A percentile compares a stretch with the other conserved stretches of the same genome.
Evolutionary conservation across 2,888 invertebrate species (phyloP).

Genomic region (Luperina nickerlii): DNA sequence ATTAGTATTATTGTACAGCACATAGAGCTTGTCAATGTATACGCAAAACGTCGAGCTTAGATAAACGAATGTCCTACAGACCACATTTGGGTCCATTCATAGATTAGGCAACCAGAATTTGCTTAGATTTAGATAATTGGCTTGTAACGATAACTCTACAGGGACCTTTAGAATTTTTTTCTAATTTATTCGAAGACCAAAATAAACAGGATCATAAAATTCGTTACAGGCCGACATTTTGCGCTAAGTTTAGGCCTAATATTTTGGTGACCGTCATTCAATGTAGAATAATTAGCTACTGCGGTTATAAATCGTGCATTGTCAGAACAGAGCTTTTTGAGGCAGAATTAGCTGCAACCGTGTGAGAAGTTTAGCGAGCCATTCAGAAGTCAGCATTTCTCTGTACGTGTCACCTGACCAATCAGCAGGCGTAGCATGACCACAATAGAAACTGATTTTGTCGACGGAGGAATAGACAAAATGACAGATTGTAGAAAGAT

Average conservation of each 20-base stretch:
- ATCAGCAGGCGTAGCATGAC: slow-evolving; percentile 1
- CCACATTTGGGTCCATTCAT: slow-evolving; percentile 70
- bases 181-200: slow-evolving; percentile 6
- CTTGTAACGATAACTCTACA: slow-evolving; percentile 35
- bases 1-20: neutral
- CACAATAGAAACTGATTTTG: neutral
- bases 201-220: neutral
- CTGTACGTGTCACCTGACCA: neutral
- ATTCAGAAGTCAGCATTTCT: slow-evolving; percentile 19
- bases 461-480: too few relatives aligned
- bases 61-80: slow-evolving; percentile 52
- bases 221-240: slow-evolving; percentile 9
- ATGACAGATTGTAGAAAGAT: too few relatives aligned
- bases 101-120: slow-evolving; percentile 57
- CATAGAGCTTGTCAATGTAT: slow-evolving; percentile 51
- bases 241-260: neutral
- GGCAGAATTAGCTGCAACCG: slow-evolving; percentile 19
- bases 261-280: slow-evolving; percentile 19
- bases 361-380: slow-evolving; percentile 12
- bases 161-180: slow-evolving; percentile 12
- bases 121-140: slow-evolving; percentile 50
- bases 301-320: slow-evolving; percentile 22
- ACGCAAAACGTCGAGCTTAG: slow-evolving; percentile 68
- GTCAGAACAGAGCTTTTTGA: slow-evolving; percentile 19
- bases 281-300: neutral